Evolutionary conservation across 2,888 invertebrate genomes (phyloP).

Genomic region (Clostera curtula): DNA sequence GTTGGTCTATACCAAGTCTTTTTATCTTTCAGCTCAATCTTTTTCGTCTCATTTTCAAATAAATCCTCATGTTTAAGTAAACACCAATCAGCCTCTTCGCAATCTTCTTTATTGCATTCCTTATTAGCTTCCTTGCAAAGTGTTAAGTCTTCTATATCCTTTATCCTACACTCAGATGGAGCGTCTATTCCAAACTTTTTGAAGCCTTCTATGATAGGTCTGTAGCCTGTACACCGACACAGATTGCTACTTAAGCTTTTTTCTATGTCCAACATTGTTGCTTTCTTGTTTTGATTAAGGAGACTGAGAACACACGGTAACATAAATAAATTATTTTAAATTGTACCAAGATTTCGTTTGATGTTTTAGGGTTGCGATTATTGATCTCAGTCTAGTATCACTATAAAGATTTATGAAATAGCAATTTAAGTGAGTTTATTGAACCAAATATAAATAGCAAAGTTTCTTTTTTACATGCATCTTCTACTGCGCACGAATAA

Average conservation of each 20-base stretch:
- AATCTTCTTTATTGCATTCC: conserved; percentile 7
- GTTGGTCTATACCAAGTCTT: conserved; percentile 71
- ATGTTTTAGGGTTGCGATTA: no score
- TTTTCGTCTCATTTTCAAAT: conserved; percentile 37
- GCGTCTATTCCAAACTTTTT: conserved; percentile 80
- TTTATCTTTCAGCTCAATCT: conserved; percentile 45
- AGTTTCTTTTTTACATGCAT: no score
- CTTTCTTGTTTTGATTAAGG: conserved; percentile 31
- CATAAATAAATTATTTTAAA: background rate
- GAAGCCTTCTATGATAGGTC: conserved; percentile 84
- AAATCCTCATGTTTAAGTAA: conserved; percentile 19
- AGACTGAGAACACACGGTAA: conserved; percentile 26
- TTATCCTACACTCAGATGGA: no score
- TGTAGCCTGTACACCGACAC: conserved; percentile 85
- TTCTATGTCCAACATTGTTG: conserved; percentile 79
- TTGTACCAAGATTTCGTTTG: background rate
- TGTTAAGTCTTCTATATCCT: conserved; percentile 49
- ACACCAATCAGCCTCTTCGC: conserved; percentile 36
- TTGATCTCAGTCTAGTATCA: no score
- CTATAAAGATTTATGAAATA: no score
- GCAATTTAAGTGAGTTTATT: no score
- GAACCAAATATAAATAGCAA: no score
- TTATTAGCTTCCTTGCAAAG: conserved; percentile 22
- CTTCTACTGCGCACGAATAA: no score
- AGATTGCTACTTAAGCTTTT: conserved; percentile 83